These are phyloP conservation scores for Lepetodrilus schrolli DNA, from an alignment of 2,888 invertebrate genomes.

Conservation along the genomic window DNA sequence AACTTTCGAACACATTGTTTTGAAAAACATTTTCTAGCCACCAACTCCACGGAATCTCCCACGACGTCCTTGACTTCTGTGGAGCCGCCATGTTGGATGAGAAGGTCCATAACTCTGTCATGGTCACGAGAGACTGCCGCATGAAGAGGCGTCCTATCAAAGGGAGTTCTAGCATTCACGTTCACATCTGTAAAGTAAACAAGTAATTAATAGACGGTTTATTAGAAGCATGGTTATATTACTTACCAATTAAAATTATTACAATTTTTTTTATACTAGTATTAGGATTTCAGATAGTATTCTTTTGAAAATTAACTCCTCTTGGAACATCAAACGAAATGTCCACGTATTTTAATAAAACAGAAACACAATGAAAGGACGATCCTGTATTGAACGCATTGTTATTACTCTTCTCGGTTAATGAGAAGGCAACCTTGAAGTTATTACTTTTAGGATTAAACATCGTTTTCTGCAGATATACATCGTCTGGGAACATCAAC, in stretches of 20 bases:
- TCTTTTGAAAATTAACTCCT: not conserved
- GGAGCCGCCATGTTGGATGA: conserved; percentile 48
- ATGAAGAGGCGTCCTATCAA: conserved; percentile 54
- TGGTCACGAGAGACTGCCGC: conserved; percentile 55
- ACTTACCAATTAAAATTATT: not conserved
- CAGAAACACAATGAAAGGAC: no score
- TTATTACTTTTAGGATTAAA: no score
- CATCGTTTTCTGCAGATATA: no score
- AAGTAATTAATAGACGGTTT: no score
- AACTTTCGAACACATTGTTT: conserved; percentile 52
- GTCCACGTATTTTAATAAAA: no score
- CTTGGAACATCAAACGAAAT: not conserved
- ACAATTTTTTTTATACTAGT: not conserved
- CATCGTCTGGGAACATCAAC: no score
- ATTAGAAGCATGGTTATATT: no score
- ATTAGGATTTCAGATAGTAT: no score
- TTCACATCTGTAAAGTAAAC: conserved; percentile 47
- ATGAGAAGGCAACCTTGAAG: no score
- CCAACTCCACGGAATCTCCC: conserved; percentile 48
- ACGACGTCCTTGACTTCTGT: conserved; percentile 45
- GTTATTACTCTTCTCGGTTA: no score
- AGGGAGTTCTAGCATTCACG: conserved; percentile 49
- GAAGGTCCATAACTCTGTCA: conserved; percentile 46
- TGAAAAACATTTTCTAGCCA: conserved; percentile 47
- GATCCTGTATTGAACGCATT: no score